Base-by-base conservation (phyloP, 2,113 vertebrate genomes). In the Ondatra zibethicus region DNA sequence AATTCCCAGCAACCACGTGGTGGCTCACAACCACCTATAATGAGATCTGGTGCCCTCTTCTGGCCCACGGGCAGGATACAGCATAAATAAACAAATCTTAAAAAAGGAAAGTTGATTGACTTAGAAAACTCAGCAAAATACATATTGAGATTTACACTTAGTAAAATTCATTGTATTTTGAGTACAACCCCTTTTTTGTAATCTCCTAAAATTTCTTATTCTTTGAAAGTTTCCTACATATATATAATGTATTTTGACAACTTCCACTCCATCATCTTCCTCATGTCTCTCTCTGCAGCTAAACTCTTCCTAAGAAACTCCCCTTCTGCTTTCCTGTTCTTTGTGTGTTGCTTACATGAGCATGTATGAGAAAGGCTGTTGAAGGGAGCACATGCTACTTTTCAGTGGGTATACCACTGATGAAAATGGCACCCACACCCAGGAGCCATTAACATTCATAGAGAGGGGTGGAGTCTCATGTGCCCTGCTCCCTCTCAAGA, bases 131-230 rank as follows among this genome's bases (percentile, higher is more conserved):
- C 52, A 81, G 21, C 52, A 81, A 47, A 73, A 55, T 65, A 68
- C 42, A 88, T 77, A 92, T 82, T 88, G 14, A 91, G 19, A 66
- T 95, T 92, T 86, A 82, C 36, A 81, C 73, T n/a, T 5, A 92
- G 31, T 95, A 87, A 93, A 89, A 72, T 88, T 76, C n/a, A 93
- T 33, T 72, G 23, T 52, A 27, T 82, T 84, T 73, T 85, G 4
- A 80, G 21, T 42, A 52, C 7, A 47, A 12, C 21, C n/a, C 13
- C 16, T 63, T 63, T 52, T 84, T 61, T 61, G 3, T 82, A 63
- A 84, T 29, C 13, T 58, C 9, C 36, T 84, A 42, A 42, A 63
- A 29, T n/a, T 27, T 58, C 5, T 61, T 63, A 84, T 42, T 31
- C 3, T 82, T 61, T 42, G 55, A 84, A 29, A 63, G n/a, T 63